Evolutionary conservation across 2,797 vertebrate species (phyloP).

Genomic region (Spinus pinus): DNA sequence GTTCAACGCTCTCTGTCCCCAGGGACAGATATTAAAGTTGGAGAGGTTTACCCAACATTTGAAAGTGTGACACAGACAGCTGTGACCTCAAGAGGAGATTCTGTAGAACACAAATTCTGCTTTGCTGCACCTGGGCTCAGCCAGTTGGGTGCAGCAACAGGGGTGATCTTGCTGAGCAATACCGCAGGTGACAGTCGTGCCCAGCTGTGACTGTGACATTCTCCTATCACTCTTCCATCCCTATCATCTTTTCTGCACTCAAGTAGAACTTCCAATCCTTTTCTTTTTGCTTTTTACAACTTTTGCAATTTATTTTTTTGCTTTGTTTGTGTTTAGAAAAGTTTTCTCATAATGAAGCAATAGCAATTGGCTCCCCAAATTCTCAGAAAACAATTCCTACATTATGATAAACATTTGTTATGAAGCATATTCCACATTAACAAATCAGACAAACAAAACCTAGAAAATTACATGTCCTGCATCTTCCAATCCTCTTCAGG

Average conservation of each 20-base stretch:
- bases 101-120: not conserved
- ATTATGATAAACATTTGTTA: not conserved
- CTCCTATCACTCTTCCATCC: not conserved
- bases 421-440: not conserved
- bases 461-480: not conserved
- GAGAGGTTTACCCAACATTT: not conserved
- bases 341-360: not conserved
- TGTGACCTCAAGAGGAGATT: not conserved
- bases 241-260: not conserved
- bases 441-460: not conserved
- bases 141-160: not conserved
- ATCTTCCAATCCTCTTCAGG: not conserved
- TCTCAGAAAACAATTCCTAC: not conserved
- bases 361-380: not conserved
- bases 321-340: not conserved
- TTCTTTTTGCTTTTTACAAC: not conserved
- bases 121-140: not conserved
- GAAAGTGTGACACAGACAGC: not conserved
- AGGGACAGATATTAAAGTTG: not conserved
- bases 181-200: not conserved
- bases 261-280: not conserved
- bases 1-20: not conserved
- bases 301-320: not conserved
- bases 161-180: not conserved
- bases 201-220: not conserved